phyloP scores from a whole-genome alignment of 2,113 vertebrate genomes.

The Eidolon helvum region DNA sequence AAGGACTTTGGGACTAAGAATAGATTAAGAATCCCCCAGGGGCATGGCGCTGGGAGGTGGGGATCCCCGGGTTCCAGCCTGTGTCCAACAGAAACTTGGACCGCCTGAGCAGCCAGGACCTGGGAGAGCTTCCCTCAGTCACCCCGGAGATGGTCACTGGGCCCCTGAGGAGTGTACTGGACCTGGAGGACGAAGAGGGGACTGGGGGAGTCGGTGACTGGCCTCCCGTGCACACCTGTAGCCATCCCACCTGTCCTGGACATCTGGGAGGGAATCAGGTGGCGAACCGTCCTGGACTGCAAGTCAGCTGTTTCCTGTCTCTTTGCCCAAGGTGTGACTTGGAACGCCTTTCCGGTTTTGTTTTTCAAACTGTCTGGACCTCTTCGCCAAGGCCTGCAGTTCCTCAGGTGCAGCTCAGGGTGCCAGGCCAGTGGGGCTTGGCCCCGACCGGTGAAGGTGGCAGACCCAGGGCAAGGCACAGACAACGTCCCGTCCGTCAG shows the following conservation, averaged over 20 bases:
- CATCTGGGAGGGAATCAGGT: background rate
- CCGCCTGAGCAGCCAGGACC: background rate
- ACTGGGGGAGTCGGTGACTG: fast-evolving
- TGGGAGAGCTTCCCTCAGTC: background rate
- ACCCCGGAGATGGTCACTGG: fast-evolving
- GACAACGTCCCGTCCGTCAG: fast-evolving
- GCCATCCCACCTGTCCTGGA: background rate
- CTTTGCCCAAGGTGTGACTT: fast-evolving
- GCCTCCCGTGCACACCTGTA: fast-evolving
- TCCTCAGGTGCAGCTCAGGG: background rate
- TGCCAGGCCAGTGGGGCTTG: fast-evolving
- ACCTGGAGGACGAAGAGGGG: background rate
- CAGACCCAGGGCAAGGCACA: fast-evolving
- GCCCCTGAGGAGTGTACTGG: background rate
- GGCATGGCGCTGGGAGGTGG: background rate
- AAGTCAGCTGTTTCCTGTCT: background rate
- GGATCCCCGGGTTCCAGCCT: background rate
- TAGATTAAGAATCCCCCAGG: background rate
- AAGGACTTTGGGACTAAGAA: background rate
- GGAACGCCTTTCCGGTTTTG: background rate
- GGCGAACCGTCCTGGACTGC: fast-evolving
- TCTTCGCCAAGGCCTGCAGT: background rate
- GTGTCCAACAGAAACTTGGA: background rate
- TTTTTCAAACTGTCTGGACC: background rate
- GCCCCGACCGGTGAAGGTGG: fast-evolving